Base-by-base conservation (phyloP, 1,140 invertebrate species). In the Zaprionus capensis region DNA sequence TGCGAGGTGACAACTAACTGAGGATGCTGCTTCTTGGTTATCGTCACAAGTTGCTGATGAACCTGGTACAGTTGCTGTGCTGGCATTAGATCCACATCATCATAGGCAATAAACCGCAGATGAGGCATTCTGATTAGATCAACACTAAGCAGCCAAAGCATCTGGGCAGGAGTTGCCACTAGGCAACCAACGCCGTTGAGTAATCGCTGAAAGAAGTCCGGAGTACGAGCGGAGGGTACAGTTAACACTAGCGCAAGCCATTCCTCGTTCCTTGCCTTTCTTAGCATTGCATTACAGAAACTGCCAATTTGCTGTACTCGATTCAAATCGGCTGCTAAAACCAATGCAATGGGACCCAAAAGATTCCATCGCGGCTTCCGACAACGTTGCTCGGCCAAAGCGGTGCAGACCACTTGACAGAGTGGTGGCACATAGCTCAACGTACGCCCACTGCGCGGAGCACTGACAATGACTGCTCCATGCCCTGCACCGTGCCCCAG, bases 361-460 rank as follows among this genome's bases (percentile, higher is more conserved):
- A 70, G 31, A 6, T 67, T 26, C 53, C 56, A 64, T 7, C n/a
- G 28, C 5, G 57, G 26, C 11, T 41, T 3, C 1, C 36, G 28
- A 31, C 55, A 15, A 1, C 75, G 20, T 1, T 58, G 53, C 2
- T 26, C n/a, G 1, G 26, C 11, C 41, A 81, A 14, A 0, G 5
- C 22, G 0, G 5, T 65, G 20, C 22, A 34, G 1, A 78, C 75
- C 1, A 28, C 7, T 17, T 90, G 78, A 5, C 84, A 87, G 2
- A 87, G n/a, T 0, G 81, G 71, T 36, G 69, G 84, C 12, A 90
- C 51, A 36, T 84, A 87, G 58, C 74, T 63, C 0, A 81, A 5
- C 0, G 81, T 81, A 14, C 85, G 85, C 7, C 84, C 84, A 46
- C 84, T 87, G n/a, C 62, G 51, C 2, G 84, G 84, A 4, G 74